Percentiles rank a stretch among this genome's conserved stretches.
These are phyloP conservation scores for Acanthurus tractus DNA, from an alignment of 2,797 vertebrate species.

Conservation along the genomic window DNA sequence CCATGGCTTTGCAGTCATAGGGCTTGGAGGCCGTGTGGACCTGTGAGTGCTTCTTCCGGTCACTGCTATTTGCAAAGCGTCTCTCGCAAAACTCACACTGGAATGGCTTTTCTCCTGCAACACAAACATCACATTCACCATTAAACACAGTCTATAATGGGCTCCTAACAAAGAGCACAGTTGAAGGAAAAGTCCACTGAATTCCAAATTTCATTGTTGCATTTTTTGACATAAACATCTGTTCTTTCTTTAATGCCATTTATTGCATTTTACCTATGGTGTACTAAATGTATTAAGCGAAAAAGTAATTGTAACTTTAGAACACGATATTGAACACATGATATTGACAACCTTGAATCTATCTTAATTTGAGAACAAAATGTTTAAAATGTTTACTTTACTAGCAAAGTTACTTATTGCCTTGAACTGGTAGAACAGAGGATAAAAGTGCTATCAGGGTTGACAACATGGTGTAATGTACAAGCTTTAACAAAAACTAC, in stretches of 20 bases:
- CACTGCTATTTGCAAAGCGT: conserved; percentile 98
- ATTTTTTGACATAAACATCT: background rate
- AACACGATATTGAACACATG: too few relatives aligned
- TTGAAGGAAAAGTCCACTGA: background rate
- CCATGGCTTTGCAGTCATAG: conserved; percentile 97
- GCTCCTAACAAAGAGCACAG: background rate
- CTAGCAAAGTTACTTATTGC: background rate
- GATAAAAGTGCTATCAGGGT: background rate
- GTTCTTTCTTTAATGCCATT: background rate
- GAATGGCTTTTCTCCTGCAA: conserved; percentile 98
- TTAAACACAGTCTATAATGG: background rate
- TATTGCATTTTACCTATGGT: background rate
- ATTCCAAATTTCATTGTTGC: too few relatives aligned
- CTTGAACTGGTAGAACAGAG: background rate
- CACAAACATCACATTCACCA: conserved; percentile 31
- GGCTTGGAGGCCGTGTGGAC: conserved; percentile 98
- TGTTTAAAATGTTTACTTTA: background rate
- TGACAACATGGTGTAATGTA: background rate
- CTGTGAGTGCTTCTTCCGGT: conserved; percentile 98
- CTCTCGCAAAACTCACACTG: conserved; percentile 98
- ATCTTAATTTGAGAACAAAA: background rate
- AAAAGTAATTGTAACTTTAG: background rate
- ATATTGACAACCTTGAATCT: too few relatives aligned
- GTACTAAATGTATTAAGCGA: background rate
- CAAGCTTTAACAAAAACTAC: background rate